phyloP scores from a whole-genome alignment of 2,113 vertebrate species.

The Herpetotheres cachinnans region DNA sequence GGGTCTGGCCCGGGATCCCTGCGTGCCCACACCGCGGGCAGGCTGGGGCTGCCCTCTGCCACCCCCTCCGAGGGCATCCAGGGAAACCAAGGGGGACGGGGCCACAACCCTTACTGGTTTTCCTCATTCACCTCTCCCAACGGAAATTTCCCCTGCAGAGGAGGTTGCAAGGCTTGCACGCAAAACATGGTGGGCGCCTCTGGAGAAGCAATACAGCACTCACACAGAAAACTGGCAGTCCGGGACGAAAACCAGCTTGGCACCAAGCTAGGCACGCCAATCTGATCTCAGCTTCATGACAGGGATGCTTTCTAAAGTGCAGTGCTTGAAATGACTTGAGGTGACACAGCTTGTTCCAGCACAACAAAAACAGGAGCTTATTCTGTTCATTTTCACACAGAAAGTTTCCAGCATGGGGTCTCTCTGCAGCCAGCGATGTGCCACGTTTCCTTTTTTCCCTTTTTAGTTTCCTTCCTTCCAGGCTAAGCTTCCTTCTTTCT shows the following conservation, averaged over 20 bases:
- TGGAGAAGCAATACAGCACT: neutral
- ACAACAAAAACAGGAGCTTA: neutral
- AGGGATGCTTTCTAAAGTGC: neutral
- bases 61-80: no score
- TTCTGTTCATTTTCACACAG: neutral
- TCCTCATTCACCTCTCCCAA: neutral
- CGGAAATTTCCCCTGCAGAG: neutral
- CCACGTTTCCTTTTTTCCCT: neutral
- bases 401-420: neutral
- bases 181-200: fast-evolving
- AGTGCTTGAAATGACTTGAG: fast-evolving
- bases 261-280: neutral
- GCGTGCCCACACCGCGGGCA: fast-evolving
- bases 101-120: neutral
- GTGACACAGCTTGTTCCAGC: neutral
- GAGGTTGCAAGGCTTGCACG: neutral
- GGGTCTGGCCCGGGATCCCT: neutral
- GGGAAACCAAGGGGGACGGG: no score
- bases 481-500: neutral
- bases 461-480: neutral
- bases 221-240: fast-evolving
- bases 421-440: neutral
- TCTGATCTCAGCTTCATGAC: no score
- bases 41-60: neutral
- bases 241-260: neutral